Evolutionary conservation across 2,113 vertebrate genomes (phyloP).

Genomic region (Hippolais icterina): DNA sequence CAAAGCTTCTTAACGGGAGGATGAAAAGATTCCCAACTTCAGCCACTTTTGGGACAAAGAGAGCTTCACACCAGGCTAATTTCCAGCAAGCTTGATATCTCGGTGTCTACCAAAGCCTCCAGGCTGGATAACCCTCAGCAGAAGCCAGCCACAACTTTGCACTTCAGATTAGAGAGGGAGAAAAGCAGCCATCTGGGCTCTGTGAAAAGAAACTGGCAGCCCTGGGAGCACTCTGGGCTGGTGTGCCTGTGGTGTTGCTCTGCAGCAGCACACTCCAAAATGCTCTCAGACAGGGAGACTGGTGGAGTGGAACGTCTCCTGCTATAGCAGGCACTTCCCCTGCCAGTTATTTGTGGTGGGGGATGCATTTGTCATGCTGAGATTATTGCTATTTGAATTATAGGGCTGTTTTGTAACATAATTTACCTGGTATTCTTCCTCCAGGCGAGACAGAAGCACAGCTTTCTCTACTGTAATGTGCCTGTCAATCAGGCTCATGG

Average conservation of each 20-base stretch:
- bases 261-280: background rate
- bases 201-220: constrained; percentile 22
- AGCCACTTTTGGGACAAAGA: background rate
- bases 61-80: background rate
- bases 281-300: background rate
- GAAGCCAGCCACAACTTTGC: constrained; percentile 4
- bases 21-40: background rate
- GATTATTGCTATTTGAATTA: constrained; percentile 55
- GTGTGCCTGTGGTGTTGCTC: background rate
- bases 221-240: background rate
- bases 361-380: constrained; percentile 26
- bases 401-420: constrained; percentile 3
- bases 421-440: constrained; percentile 95
- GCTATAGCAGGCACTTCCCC: constrained; percentile 17
- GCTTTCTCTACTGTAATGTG: constrained; percentile 90
- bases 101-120: background rate
- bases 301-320: constrained; percentile 15
- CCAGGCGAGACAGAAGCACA: constrained; percentile 90
- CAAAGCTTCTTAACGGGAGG: background rate
- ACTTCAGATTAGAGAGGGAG: background rate
- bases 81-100: background rate
- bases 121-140: constrained; percentile 6
- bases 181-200: constrained; percentile 25
- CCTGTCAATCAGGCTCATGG: constrained; percentile 87
- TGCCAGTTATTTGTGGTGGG: constrained; percentile 29